Evolutionary conservation across 2,888 invertebrate species (phyloP), one percentile per base, ranked within the genome.

Genomic region (Nephrotoma guestfalica): DNA sequence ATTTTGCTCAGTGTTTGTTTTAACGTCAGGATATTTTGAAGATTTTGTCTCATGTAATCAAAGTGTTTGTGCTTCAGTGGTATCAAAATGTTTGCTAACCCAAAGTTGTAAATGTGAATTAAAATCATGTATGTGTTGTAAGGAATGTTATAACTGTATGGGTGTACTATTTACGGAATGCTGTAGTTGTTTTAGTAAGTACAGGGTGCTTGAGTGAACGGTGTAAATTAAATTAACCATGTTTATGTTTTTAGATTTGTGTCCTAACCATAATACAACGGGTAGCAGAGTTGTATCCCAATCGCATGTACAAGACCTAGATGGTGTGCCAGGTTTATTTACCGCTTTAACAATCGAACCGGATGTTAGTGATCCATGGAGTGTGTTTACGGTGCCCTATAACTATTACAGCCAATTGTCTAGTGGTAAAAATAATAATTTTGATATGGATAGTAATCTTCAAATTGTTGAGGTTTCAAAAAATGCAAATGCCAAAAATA

Each of bases 141-240:
- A 96, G 89, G 97, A 98, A 90, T 99, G 99, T 90, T 96, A 95
- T 89, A 96, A 94, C 90, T 99, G 99, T 90, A 93, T 99, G 87
- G 96, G 96, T 88, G 95, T 96, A 89, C 93, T 98, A 86, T 98
- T 97, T 91, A 95, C 95, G 88, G 98, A 98, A 91, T 99, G 99
- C 92, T 99, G 99, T 90, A 97, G 98, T 86, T 99, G 98, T 93
- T 97, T 99, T 89, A 98, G 98, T 98, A 92, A 95, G 97, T 92
- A 71, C 11, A 30, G 9, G n/a, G 47, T n/a, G n/a, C n/a, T n/a
- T n/a, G 7, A n/a, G 30, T 51, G 13, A 15, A n/a, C 15, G 4
- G 5, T 15, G 30, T 51, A 51, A 51, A 15, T 51, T 30, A 3
- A 3, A 41, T 18, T 30, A 86, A 84, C 71, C 84, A 87, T 86